Percentiles rank a stretch among this genome's conserved stretches.
Evolutionary conservation across 2,113 vertebrate species (phyloP).

Genomic region (Ivindomyrus marchei): DNA sequence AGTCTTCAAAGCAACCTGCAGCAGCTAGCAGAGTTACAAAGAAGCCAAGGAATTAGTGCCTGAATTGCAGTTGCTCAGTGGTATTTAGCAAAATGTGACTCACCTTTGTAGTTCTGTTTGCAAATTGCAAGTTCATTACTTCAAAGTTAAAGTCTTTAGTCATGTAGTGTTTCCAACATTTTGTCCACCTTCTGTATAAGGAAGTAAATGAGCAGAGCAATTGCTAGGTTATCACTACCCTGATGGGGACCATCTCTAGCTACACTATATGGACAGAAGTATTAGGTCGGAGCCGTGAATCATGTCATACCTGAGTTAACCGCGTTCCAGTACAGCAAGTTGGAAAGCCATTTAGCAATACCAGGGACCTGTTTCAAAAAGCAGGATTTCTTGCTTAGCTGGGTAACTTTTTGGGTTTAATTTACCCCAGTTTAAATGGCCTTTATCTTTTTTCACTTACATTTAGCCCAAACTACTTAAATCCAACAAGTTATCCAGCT

Average conservation of each 20-base stretch:
- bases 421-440: too few relatives aligned
- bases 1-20: not conserved
- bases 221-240: not conserved
- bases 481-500: too few relatives aligned
- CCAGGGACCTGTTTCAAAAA: too few relatives aligned
- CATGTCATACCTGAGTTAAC: not conserved
- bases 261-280: not conserved
- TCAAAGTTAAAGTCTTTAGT: not conserved
- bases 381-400: too few relatives aligned
- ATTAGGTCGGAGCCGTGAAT: not conserved
- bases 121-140: not conserved
- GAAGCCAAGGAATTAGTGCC: not conserved
- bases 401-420: too few relatives aligned
- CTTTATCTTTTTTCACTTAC: too few relatives aligned
- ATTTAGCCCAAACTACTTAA: too few relatives aligned
- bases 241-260: not conserved
- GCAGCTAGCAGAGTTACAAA: not conserved
- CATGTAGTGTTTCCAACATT: not conserved
- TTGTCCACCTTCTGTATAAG: not conserved
- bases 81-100: not conserved
- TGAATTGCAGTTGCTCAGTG: not conserved
- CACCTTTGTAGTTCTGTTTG: not conserved
- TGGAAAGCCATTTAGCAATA: not conserved
- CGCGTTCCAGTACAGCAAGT: not conserved
- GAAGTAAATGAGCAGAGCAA: not conserved